Evolutionary conservation across 30 jellyfish, hydroid and myxozoan species (phyloP).

Genomic region (Mastigias papua): DNA sequence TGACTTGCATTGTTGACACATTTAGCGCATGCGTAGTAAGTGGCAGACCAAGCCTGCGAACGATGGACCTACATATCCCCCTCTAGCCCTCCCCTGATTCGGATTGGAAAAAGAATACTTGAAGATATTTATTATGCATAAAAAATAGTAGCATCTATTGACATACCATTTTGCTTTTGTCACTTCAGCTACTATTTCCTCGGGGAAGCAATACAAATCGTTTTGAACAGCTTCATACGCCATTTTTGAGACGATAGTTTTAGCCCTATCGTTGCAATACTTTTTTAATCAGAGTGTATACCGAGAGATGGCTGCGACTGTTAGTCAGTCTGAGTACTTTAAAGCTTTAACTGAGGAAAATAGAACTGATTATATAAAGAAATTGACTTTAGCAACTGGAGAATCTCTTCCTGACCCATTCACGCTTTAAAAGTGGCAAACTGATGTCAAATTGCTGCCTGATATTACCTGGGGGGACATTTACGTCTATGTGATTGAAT

Average conservation of each 20-base stretch:
- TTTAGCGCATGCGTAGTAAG: background rate
- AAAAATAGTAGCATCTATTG: background rate
- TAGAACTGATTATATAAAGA: conserved; percentile 6
- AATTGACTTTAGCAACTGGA: conserved; percentile 42
- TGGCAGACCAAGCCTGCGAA: background rate
- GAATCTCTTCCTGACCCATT: conserved; percentile 58
- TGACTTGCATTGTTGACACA: conserved; percentile 2
- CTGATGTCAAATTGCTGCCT: conserved; percentile 73
- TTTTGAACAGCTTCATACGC: background rate
- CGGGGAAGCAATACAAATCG: background rate
- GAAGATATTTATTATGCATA: background rate
- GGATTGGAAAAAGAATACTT: background rate
- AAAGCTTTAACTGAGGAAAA: conserved; percentile 9
- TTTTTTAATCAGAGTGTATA: background rate
- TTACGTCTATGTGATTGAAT: conserved; percentile 41
- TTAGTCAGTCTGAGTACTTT: conserved; percentile 2
- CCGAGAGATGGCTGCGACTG: conserved; percentile 4
- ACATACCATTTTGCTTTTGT: background rate
- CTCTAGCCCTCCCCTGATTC: background rate
- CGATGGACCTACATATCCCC: background rate
- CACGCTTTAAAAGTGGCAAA: conserved; percentile 48
- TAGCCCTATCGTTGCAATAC: background rate
- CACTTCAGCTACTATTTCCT: background rate
- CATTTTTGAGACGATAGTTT: background rate
- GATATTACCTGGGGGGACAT: conserved; percentile 65